phyloP scores from a whole-genome alignment of 2,113 vertebrate species.

The Oryzias javanicus region DNA sequence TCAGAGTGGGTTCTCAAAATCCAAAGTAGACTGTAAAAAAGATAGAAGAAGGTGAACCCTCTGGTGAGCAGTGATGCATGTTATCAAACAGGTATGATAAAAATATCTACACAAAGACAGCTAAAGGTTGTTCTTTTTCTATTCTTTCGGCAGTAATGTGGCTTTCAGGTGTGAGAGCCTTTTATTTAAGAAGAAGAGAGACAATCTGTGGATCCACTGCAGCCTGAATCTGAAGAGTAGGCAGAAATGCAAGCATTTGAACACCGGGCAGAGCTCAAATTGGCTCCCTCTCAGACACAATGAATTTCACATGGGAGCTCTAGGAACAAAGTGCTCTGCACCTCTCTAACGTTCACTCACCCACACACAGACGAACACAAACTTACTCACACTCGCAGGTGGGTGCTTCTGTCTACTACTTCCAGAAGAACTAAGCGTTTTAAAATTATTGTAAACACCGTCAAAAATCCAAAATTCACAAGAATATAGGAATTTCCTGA shows the following conservation, averaged over 20 bases:
- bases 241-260: constrained; percentile 35
- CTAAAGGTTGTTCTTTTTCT: no score
- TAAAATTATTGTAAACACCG: constrained; percentile 60
- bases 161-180: constrained; percentile 17
- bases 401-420: constrained; percentile 11
- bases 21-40: constrained; percentile 11
- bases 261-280: constrained; percentile 29
- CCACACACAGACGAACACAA: constrained; percentile 4
- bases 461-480: constrained; percentile 11
- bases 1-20: no score
- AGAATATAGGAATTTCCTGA: constrained; percentile 24
- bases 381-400: constrained; percentile 5
- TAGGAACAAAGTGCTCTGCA: constrained; percentile 53
- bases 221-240: constrained; percentile 24
- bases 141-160: constrained; percentile 9
- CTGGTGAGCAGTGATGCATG: neutral
- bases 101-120: neutral
- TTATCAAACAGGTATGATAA: neutral
- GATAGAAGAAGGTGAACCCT: neutral
- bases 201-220: constrained; percentile 25
- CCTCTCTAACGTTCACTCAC: constrained; percentile 15
- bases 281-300: constrained; percentile 38
- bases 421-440: no score
- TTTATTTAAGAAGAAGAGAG: constrained; percentile 19
- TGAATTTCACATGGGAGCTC: constrained; percentile 59